Conservation (phyloP, 2,113 vertebrate species). For the Catharus minimus region DNA sequence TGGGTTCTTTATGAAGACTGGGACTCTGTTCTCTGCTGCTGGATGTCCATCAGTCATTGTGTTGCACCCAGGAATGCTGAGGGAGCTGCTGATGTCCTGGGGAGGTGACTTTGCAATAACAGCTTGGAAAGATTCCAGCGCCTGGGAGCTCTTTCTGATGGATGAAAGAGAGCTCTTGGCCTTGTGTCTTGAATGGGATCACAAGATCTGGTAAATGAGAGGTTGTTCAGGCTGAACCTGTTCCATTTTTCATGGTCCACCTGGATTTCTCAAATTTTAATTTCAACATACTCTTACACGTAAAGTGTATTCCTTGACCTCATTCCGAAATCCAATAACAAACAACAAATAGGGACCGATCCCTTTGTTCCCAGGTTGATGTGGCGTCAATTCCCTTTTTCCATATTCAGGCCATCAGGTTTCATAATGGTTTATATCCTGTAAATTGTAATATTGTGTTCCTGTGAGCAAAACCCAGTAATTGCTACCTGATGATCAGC, state of each 20-base stretch:
- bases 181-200: background rate
- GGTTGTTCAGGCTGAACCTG: background rate
- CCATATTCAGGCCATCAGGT: background rate
- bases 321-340: no score
- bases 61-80: background rate
- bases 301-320: background rate
- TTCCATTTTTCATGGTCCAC: background rate
- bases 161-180: background rate
- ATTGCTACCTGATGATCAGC: background rate
- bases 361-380: background rate
- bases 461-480: background rate
- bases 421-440: background rate
- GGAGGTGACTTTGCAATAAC: no score
- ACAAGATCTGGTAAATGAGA: fast-evolving
- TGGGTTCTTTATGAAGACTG: no score
- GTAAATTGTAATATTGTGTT: background rate
- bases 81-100: background rate
- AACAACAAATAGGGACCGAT: fast-evolving
- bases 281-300: background rate
- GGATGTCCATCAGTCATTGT: background rate
- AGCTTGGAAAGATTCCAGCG: background rate
- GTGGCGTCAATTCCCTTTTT: background rate
- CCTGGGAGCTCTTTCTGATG: background rate
- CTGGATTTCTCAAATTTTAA: no score
- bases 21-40: no score